Base-by-base conservation (phyloP, 2,888 invertebrate species). In the Chrysotoxum bicinctum region DNA sequence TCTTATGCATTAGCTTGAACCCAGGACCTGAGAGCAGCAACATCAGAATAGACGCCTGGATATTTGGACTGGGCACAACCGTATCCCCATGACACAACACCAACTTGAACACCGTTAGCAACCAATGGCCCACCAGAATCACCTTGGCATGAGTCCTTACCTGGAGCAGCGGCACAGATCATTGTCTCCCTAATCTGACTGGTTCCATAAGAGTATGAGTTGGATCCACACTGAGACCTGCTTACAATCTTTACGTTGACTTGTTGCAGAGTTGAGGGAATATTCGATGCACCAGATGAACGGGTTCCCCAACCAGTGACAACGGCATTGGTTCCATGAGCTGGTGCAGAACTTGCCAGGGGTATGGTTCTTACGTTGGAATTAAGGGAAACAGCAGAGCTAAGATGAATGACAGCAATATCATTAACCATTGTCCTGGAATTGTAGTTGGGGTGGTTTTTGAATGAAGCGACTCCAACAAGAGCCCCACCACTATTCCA, bases 371-470 rank as follows among this genome's bases (percentile, higher is more conserved):
- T 89, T 0, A 93, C 91, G 0, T 87, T 89, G 0, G 91, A 89
- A 62, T 87, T 90, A 56, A 92, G 93, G 19, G 88, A 84, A 58
- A 94, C 89, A 1, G 93, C 90, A 5, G 89, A 91, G 0, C 90
- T 81, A 6, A 94, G 90, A 91, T 92, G 92, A 9, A 94, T 88
- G 0, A 94, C 87, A 0, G 94, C 94, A 14, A 94, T 91, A 70
- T 95, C 94, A 87, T 92, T 93, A 86, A 94, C 93, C 92, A 93
- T 91, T 0, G 88, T 87, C 64, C 86, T 76, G 45, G 89, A 89
- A 21, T 91, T 91, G 88, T 93, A 95, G 1, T 90, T 89, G 58
- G 88, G 88, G 52, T 90, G 90, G 35, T 87, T 89, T 14, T 26
- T 87, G 74, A 88, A 88, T 1, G 83, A 3, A 5, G 73, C 54